Base-by-base conservation (phyloP, 2,797 vertebrate species). In the Mallotus villosus region DNA sequence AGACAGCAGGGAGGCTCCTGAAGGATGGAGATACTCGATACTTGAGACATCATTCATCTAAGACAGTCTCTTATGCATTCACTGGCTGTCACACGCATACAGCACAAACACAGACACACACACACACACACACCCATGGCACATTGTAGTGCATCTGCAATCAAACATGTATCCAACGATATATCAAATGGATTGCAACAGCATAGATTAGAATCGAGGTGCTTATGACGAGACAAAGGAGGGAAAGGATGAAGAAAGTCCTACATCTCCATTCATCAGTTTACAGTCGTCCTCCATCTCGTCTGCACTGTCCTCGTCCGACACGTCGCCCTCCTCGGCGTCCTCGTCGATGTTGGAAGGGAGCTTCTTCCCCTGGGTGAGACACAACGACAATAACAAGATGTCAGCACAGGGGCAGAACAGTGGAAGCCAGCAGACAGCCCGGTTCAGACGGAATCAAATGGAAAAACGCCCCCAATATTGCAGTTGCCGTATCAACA, bases 221-320 rank as follows among this genome's bases (percentile, higher is more conserved):
- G 22, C 3, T 34, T 14, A 3, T 12, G 41, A 46, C 41, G 9
- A 46, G 41, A 46, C 41, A 46, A 46, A 22, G 22, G 12, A 46
- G 60, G 34, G n/a, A 16, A n/a, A 68, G 27, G 32, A 12, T 3
- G 32, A 12, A 37, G 11, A 49, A 21, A 37, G 32, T 93, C 97
- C 82, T 93, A 99, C 98, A 57, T 99, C 98, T 89, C 97, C 98
- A 0, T 97, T 95, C 90, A 98, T 94, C 53, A 99, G 86, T 84
- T 99, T 99, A 79, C 95, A 99, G 85, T 99, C 98, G 0, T 99
- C 98, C 2, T 99, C 97, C 22, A 99, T 98, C 87, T 99, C 98
- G 2, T 99, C 98, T 0, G 98, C 97, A 0, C 98, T 99, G 93
- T 99, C 98, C 82, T 99, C 97, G 0, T 99, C 98, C 0, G 98